Conservation (phyloP, 1,140 invertebrate genomes). For the Zaprionus ghesquierei region DNA sequence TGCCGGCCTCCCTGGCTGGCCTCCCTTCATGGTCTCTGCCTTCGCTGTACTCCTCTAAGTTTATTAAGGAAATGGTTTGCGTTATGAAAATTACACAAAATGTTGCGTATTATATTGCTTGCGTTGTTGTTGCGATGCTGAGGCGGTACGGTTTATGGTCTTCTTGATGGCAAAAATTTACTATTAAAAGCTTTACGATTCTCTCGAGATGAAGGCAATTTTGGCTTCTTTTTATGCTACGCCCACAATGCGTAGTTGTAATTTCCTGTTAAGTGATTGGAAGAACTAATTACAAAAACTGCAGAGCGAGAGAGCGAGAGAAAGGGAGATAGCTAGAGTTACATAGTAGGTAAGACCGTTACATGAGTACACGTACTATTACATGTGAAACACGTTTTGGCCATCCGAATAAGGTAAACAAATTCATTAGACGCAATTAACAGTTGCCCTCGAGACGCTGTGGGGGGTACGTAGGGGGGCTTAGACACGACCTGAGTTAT, state of each 20-base stretch:
- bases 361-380: constrained; percentile 51
- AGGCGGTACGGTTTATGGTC: constrained; percentile 54
- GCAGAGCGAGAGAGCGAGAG: background rate
- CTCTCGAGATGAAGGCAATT: constrained; percentile 6
- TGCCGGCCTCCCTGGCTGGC: background rate
- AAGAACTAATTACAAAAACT: constrained; percentile 58
- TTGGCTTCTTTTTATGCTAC: constrained; percentile 34
- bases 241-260: constrained; percentile 57
- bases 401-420: constrained; percentile 46
- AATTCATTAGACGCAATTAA: constrained; percentile 70
- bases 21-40: background rate
- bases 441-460: constrained; percentile 20
- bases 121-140: constrained; percentile 26
- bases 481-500: background rate
- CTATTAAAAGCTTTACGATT: constrained; percentile 64
- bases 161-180: constrained; percentile 60
- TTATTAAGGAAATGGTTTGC: constrained; percentile 74
- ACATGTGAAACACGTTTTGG: constrained; percentile 48
- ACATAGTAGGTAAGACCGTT: background rate
- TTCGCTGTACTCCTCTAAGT: constrained; percentile 10
- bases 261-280: constrained; percentile 54
- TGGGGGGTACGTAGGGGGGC: background rate
- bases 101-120: constrained; percentile 70
- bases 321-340: background rate
- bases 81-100: constrained; percentile 69